Evolutionary conservation across 2,888 invertebrate genomes (phyloP).

Genomic region (Andrena trimmerana): DNA sequence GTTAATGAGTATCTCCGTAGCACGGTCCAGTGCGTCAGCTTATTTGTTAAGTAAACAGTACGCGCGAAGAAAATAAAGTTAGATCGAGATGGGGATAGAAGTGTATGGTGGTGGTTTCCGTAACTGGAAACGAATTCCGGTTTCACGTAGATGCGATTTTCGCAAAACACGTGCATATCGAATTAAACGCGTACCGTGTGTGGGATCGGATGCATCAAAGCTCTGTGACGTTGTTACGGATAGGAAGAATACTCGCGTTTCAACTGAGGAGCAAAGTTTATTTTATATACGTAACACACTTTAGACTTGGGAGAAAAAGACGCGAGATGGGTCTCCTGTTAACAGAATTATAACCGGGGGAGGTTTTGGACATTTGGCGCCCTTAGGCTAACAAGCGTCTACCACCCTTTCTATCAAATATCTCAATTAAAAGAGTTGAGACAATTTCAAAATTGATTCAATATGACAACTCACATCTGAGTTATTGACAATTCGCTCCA

Average conservation of each 20-base stretch:
- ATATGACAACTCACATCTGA: no score
- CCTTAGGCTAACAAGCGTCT: no score
- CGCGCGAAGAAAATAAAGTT: constrained; percentile 10
- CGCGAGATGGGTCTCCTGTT: no score
- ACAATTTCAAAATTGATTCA: no score
- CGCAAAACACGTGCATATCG: constrained; percentile 3
- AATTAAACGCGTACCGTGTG: neutral
- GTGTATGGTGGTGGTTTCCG: neutral
- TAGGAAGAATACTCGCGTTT: neutral
- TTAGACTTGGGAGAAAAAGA: no score
- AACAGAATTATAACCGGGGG: no score
- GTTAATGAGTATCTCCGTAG: no score
- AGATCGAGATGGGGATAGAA: neutral
- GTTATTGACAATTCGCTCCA: no score
- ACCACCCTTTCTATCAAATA: no score
- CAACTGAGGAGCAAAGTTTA: neutral
- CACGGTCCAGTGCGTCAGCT: neutral
- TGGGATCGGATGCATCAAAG: neutral
- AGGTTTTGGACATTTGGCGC: no score
- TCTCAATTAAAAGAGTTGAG: no score
- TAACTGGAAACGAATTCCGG: constrained; percentile 25
- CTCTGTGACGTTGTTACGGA: neutral
- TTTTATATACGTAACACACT: neutral
- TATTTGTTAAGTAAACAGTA: neutral
- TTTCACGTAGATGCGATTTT: constrained; percentile 37